Conservation (phyloP, 1,140 invertebrate genomes). For the Saxidomus purpurata region DNA sequence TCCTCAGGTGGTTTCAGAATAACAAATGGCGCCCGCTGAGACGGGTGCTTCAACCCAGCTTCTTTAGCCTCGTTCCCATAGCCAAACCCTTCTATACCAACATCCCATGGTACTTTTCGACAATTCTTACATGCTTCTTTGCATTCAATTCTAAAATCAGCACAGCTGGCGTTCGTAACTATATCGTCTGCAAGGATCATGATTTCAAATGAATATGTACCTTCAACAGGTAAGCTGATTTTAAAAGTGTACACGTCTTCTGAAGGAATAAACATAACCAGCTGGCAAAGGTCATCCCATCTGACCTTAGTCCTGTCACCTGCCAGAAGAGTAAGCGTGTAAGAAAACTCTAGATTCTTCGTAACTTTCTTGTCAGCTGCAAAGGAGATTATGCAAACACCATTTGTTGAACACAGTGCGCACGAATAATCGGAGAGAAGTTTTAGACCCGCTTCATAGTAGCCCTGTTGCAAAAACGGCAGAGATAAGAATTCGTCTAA, state of each 20-base stretch:
- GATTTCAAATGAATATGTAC: neutral
- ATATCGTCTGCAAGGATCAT: slow-evolving; percentile 24
- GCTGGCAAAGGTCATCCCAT: neutral
- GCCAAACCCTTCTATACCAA: slow-evolving; percentile 28
- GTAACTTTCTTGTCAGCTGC: neutral
- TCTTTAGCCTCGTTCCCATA: slow-evolving; percentile 7
- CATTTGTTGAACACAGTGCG: neutral
- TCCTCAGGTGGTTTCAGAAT: neutral
- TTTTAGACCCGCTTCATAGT: slow-evolving; percentile 13
- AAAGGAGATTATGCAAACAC: slow-evolving; percentile 17
- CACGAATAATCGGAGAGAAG: slow-evolving; percentile 17
- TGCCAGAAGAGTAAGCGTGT: neutral
- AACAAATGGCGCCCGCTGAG: neutral
- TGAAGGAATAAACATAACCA: neutral
- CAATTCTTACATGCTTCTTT: slow-evolving; percentile 12
- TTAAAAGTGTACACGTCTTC: neutral
- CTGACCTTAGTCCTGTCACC: slow-evolving; percentile 5
- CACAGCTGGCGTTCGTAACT: slow-evolving; percentile 4
- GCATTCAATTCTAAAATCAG: slow-evolving; percentile 16
- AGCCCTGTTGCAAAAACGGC: slow-evolving; percentile 16
- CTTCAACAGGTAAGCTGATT: slow-evolving; percentile 9
- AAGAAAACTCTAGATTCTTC: neutral
- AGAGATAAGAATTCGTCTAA: neutral
- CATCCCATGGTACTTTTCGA: slow-evolving; percentile 1
- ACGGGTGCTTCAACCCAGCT: slow-evolving; percentile 14